Evolutionary conservation across 2,113 vertebrate genomes (phyloP).

Genomic region (Bombycilla garrulus): DNA sequence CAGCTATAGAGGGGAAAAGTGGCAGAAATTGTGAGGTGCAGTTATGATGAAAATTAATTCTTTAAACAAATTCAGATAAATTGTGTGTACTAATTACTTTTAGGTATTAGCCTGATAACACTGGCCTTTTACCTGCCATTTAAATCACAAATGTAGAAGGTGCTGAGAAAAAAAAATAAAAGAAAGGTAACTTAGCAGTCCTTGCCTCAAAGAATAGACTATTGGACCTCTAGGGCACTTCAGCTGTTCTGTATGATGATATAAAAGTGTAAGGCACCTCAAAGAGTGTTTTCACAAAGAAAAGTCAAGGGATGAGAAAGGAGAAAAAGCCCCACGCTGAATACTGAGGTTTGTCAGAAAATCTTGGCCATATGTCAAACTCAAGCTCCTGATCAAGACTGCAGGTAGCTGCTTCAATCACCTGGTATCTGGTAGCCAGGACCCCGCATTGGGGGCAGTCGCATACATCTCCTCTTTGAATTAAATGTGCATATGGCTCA

Average conservation of each 20-base stretch:
- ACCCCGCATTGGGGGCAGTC: background rate
- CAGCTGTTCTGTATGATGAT: background rate
- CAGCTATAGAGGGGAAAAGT: background rate
- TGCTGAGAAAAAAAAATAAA: background rate
- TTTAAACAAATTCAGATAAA: background rate
- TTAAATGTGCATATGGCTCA: background rate
- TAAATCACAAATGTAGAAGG: background rate
- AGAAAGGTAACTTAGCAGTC: background rate
- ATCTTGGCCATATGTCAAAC: background rate
- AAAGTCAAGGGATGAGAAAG: background rate
- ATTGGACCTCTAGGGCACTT: background rate
- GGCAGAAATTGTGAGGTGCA: background rate
- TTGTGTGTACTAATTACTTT: background rate
- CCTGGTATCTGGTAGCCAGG: background rate
- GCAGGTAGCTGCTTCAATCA: background rate
- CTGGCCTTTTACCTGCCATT: background rate
- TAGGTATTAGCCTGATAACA: background rate
- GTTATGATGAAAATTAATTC: background rate
- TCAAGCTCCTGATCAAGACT: background rate
- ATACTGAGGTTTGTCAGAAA: slow-evolving; percentile 10
- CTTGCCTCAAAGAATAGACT: slow-evolving; percentile 3
- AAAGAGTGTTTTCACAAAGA: slow-evolving; percentile 34
- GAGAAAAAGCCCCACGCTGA: background rate
- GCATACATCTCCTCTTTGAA: background rate
- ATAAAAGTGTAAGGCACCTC: background rate